Percentiles rank a stretch among this genome's conserved stretches.
Evolutionary conservation across 2,113 vertebrate species (phyloP).

Genomic region (Sylvia atricapilla): DNA sequence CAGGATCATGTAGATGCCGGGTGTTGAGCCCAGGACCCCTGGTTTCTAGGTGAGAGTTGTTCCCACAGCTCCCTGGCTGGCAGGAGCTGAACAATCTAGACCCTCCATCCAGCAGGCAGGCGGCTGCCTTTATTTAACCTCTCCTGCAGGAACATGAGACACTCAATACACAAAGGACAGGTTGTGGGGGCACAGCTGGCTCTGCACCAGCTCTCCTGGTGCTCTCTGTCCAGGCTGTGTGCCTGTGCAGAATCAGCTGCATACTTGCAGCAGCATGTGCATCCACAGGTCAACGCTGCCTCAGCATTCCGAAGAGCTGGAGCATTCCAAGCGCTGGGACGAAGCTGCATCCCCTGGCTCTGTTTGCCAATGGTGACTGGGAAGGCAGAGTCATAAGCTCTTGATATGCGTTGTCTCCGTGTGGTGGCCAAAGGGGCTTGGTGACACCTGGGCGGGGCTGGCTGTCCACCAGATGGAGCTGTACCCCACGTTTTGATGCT

Average conservation of each 20-base stretch:
- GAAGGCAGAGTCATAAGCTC: not conserved
- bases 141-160: not conserved
- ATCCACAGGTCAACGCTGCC: not conserved
- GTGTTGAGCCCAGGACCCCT: not conserved
- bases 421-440: not conserved
- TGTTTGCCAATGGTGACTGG: not conserved
- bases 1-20: not conserved
- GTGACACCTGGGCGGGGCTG: not conserved
- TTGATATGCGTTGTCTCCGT: fast-evolving
- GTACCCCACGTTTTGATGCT: not conserved
- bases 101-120: not conserved
- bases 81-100: not conserved
- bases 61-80: not conserved
- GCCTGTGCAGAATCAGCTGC: fast-evolving
- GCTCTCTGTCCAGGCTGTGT: not conserved
- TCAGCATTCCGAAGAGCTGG: not conserved
- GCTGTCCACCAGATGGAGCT: slow-evolving; percentile 60
- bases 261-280: fast-evolving
- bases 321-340: not conserved
- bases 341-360: not conserved
- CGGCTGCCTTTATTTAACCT: not conserved
- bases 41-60: not conserved
- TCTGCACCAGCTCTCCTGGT: not conserved
- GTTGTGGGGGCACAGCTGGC: not conserved
- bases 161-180: fast-evolving